These are phyloP conservation scores for Leptodactylus fuscus DNA, from an alignment of 2,113 vertebrate genomes.

Conservation along the genomic window DNA sequence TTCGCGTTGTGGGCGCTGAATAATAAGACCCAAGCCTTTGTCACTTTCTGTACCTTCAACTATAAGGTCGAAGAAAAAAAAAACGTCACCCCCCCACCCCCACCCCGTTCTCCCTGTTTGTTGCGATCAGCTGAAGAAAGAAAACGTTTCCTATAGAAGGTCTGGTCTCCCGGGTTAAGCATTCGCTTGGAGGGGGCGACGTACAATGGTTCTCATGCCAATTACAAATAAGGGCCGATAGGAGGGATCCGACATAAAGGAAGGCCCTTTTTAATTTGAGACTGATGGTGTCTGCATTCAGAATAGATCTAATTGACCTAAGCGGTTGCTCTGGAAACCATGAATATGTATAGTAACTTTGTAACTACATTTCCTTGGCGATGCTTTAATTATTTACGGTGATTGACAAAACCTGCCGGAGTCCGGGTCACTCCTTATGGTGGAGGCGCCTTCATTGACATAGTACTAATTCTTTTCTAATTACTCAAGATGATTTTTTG, in stretches of 20 bases:
- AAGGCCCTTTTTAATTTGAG: slow-evolving; percentile 31
- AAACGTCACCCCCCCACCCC: background rate
- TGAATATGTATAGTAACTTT: slow-evolving; percentile 40
- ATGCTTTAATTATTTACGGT: background rate
- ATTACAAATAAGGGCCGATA: slow-evolving; percentile 30
- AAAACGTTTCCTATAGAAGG: slow-evolving; percentile 24
- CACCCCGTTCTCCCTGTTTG: background rate
- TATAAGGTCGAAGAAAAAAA: slow-evolving; percentile 10
- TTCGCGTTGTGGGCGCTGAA: slow-evolving; percentile 31
- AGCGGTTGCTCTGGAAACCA: slow-evolving; percentile 44
- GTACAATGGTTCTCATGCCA: slow-evolving; percentile 37
- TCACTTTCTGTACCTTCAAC: background rate
- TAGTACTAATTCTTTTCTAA: background rate
- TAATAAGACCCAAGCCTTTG: slow-evolving; percentile 19
- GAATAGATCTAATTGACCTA: slow-evolving; percentile 7
- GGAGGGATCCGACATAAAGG: slow-evolving; percentile 3
- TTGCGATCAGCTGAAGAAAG: background rate
- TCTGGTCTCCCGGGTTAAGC: background rate
- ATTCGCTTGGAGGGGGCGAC: slow-evolving; percentile 2
- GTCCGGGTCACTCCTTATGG: background rate
- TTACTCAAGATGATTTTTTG: background rate
- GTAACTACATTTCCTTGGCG: slow-evolving; percentile 10
- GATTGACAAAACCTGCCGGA: slow-evolving; percentile 5
- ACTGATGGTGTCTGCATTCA: background rate
- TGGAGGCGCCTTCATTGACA: background rate